phyloP scores from a whole-genome alignment of 1,140 invertebrate species.

The Lasioglossum albipes region DNA sequence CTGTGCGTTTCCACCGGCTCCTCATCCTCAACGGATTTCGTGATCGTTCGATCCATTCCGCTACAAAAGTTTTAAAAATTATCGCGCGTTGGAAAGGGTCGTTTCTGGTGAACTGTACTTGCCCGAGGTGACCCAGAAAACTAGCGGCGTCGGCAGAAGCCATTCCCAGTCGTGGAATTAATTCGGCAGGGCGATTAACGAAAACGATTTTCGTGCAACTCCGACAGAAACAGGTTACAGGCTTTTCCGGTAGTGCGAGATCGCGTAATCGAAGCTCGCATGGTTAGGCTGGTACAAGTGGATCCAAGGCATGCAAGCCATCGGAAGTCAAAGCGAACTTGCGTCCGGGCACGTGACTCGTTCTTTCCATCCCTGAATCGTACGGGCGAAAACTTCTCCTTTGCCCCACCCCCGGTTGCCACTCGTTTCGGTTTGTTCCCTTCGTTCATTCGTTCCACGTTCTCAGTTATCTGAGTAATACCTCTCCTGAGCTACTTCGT shows the following conservation, averaged over 20 bases:
- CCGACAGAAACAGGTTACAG: neutral
- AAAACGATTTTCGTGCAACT: neutral
- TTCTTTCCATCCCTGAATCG: constrained; percentile 42
- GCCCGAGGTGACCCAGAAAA: neutral
- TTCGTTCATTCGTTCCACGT: constrained; percentile 70
- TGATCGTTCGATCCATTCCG: too few relatives aligned
- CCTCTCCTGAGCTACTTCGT: constrained; percentile 49
- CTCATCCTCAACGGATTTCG: too few relatives aligned
- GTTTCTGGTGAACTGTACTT: neutral
- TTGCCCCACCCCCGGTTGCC: constrained; percentile 10
- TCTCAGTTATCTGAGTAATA: constrained; percentile 70
- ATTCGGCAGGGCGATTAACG: neutral
- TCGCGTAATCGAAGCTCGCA: neutral
- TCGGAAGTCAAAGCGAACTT: neutral
- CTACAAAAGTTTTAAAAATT: too few relatives aligned
- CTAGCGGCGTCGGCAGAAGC: neutral
- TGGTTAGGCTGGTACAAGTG: neutral
- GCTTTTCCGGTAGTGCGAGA: neutral
- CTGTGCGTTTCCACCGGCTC: too few relatives aligned
- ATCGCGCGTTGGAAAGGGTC: too few relatives aligned
- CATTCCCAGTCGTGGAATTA: neutral
- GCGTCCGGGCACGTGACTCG: constrained; percentile 60
- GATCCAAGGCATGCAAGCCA: constrained; percentile 1
- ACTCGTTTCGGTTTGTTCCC: constrained; percentile 32
- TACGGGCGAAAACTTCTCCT: constrained; percentile 16